phyloP scores from a whole-genome alignment of 2,113 vertebrate genomes.

The Hiodon alosoides region DNA sequence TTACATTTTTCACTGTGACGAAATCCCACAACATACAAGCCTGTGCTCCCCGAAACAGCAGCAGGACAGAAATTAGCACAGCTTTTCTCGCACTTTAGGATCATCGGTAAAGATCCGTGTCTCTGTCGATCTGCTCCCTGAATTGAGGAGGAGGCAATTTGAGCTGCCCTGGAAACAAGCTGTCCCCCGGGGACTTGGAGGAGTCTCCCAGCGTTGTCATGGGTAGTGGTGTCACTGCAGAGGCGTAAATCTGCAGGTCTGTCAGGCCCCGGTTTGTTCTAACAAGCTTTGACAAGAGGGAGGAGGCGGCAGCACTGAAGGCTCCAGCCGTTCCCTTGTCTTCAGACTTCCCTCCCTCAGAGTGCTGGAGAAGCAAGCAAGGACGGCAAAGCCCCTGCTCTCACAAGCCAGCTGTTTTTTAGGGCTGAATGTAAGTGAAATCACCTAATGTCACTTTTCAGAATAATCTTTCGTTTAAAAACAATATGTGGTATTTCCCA shows the following conservation, averaged over 20 bases:
- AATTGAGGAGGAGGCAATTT: slow-evolving; percentile 33
- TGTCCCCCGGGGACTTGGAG: neutral
- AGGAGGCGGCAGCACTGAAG: neutral
- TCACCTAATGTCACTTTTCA: too few relatives aligned
- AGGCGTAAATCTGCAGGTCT: neutral
- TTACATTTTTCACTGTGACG: slow-evolving; percentile 40
- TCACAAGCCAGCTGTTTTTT: neutral
- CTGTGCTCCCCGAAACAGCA: slow-evolving; percentile 36
- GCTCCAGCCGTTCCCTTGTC: neutral
- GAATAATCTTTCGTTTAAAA: too few relatives aligned
- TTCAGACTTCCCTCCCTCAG: neutral
- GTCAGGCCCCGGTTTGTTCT: neutral
- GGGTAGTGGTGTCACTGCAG: neutral
- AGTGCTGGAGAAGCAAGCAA: neutral
- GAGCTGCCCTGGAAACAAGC: neutral
- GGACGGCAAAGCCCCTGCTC: neutral
- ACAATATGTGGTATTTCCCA: too few relatives aligned
- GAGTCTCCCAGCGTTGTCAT: neutral
- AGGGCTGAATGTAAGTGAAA: too few relatives aligned
- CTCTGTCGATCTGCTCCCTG: slow-evolving; percentile 39
- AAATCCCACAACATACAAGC: slow-evolving; percentile 41
- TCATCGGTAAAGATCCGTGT: slow-evolving; percentile 31
- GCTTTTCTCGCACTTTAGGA: neutral
- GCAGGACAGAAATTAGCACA: slow-evolving; percentile 34
- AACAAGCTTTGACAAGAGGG: neutral